These are phyloP conservation scores for Acrossocheilus fasciatus DNA, from an alignment of 2,797 vertebrate genomes.

Conservation along the genomic window DNA sequence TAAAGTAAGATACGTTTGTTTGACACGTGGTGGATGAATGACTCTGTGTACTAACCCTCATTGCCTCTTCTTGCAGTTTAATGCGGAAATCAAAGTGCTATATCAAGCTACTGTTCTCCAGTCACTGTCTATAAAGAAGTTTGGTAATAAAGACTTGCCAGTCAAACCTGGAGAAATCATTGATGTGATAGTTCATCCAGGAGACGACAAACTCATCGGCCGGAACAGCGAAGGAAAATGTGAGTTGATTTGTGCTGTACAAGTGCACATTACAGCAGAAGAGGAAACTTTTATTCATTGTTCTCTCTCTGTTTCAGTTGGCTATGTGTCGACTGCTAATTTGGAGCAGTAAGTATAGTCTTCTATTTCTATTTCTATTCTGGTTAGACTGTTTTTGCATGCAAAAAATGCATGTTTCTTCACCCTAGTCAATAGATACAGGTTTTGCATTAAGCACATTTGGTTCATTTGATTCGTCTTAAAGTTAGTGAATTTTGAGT, in stretches of 20 bases:
- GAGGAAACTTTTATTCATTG: background rate
- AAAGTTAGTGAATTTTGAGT: background rate
- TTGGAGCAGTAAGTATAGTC: slow-evolving; percentile 78
- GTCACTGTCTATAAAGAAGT: slow-evolving; percentile 72
- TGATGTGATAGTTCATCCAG: slow-evolving; percentile 78
- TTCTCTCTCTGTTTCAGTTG: slow-evolving; percentile 76
- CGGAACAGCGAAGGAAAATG: slow-evolving; percentile 85
- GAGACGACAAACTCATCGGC: slow-evolving; percentile 78
- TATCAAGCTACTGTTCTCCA: slow-evolving; percentile 70
- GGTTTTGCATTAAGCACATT: background rate
- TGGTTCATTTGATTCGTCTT: background rate
- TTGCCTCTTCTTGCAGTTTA: slow-evolving; percentile 72
- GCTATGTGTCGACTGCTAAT: slow-evolving; percentile 78
- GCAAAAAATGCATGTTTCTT: background rate
- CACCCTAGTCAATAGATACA: background rate
- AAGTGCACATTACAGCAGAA: background rate
- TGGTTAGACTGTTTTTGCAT: background rate
- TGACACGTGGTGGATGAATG: background rate
- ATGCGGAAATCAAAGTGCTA: slow-evolving; percentile 81
- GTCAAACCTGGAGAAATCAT: slow-evolving; percentile 79
- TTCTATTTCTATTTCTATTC: background rate
- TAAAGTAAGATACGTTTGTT: slow-evolving; percentile 71
- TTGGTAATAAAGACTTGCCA: slow-evolving; percentile 76
- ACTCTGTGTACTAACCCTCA: background rate
- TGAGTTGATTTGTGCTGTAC: slow-evolving; percentile 68